Evolutionary conservation across 2,113 vertebrate genomes (phyloP).

Genomic region (Pomatostomus ruficeps): DNA sequence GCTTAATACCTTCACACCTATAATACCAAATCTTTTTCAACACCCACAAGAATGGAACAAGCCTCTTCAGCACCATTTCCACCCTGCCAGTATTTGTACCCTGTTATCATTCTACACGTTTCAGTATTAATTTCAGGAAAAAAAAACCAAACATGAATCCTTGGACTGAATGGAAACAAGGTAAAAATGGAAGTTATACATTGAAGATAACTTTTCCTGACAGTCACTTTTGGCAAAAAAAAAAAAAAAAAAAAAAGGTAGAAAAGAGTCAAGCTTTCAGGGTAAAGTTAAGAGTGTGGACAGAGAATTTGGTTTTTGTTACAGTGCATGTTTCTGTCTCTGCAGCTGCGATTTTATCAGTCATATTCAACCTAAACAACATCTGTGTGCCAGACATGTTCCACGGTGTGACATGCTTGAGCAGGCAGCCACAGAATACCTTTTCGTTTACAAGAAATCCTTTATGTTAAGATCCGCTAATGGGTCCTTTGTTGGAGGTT

Average conservation of each 20-base stretch:
- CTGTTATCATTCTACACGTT: background rate
- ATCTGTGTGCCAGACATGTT: slow-evolving; percentile 1
- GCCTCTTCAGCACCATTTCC: background rate
- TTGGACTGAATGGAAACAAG: background rate
- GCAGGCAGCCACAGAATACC: slow-evolving; percentile 70
- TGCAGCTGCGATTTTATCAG: background rate
- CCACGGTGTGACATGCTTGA: background rate
- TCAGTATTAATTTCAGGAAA: background rate
- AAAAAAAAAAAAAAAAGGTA: background rate
- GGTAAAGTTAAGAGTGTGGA: background rate
- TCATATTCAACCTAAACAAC: background rate
- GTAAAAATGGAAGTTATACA: background rate
- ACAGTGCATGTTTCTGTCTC: background rate
- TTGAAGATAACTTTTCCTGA: background rate
- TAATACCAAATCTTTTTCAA: background rate
- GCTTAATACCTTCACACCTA: background rate
- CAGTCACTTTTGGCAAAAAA: background rate
- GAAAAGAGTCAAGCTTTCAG: background rate
- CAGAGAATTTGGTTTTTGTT: background rate
- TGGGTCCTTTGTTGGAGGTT: slow-evolving; percentile 96
- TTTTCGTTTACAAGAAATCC: slow-evolving; percentile 96
- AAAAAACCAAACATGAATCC: background rate
- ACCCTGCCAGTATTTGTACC: background rate
- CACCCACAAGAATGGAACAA: background rate
- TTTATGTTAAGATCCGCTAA: slow-evolving; percentile 99